Evolutionary conservation across 2,113 vertebrate genomes (phyloP), one percentile per base, ranked within the genome.

Genomic region (Bos indicus): DNA sequence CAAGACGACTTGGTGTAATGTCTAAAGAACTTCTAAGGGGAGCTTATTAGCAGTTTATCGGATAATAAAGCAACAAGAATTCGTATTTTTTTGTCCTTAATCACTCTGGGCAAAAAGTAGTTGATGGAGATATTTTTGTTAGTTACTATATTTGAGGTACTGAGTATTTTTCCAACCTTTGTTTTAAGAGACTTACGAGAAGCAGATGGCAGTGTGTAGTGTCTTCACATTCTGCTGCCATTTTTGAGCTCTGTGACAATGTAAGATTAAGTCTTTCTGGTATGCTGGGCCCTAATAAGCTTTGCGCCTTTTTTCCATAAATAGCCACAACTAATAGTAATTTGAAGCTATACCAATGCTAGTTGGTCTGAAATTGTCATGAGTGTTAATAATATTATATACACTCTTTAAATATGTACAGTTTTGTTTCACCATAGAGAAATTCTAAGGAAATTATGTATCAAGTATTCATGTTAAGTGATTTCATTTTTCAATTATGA

Each of bases 61-160:
- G 88, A 80, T 96, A 96, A 88, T 97, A 98, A 95, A 97, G 80
- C 92, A 96, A 96, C 85, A 93, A 94, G 86, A 97, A 89, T 97
- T 97, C 74, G 86, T 97, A 82, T 90, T 94, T 97, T 83, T 97
- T 97, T 93, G 92, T 96, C 94, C 88, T 95, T 97, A 95, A 81
- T 97, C 93, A 94, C 82, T 98, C 85, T 96, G 94, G 91, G 67
- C 77, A 96, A 97, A 97, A 97, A 59, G 56, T 94, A 95, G 46
- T 94, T 48, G 90, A 59, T 96, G 78, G 43, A 96, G 90, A 77
- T 98, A 91, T 95, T 94, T 97, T 95, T 92, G 56, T 96, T 96
- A 93, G 54, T 97, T 97, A 74, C 28, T 91, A 67, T 59, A 71
- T 90, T 89, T 59, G 52, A 97, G 60, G 19, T 96, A 95, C 81